phyloP scores from a whole-genome alignment of 2,888 invertebrate genomes.

The Mamestra brassicae region DNA sequence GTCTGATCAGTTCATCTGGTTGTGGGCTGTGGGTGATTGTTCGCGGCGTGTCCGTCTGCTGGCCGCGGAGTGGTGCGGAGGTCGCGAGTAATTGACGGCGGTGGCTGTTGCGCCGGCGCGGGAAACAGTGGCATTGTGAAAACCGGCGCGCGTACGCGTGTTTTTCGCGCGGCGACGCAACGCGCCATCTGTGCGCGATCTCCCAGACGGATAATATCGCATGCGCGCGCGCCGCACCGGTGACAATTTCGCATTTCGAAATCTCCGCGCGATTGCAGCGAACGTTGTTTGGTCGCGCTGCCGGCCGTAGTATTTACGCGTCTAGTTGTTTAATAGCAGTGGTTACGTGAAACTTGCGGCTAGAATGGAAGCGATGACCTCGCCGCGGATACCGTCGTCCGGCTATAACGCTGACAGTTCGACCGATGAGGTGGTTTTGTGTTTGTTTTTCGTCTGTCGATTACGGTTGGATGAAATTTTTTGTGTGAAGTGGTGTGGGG shows the following conservation, averaged over 20 bases:
- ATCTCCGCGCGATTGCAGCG: slow-evolving; percentile 78
- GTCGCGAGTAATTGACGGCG: slow-evolving; percentile 71
- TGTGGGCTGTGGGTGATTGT: slow-evolving; percentile 74
- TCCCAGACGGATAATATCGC: slow-evolving; percentile 66
- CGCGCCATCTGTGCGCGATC: slow-evolving; percentile 71
- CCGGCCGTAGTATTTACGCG: slow-evolving; percentile 70
- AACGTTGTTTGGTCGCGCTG: slow-evolving; percentile 74
- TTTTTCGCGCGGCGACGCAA: slow-evolving; percentile 73
- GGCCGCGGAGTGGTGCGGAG: slow-evolving; percentile 74
- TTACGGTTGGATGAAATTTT: slow-evolving; percentile 66
- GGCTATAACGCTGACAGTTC: slow-evolving; percentile 67
- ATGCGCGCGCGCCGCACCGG: slow-evolving; percentile 72
- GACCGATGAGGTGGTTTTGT: slow-evolving; percentile 83
- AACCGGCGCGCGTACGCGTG: slow-evolving; percentile 85
- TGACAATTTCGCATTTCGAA: slow-evolving; percentile 84
- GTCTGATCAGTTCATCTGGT: slow-evolving; percentile 69
- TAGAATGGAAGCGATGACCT: slow-evolving; percentile 85
- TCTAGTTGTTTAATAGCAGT: slow-evolving; percentile 73
- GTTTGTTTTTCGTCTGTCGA: slow-evolving; percentile 79
- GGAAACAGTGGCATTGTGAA: slow-evolving; percentile 86
- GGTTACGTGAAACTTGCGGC: slow-evolving; percentile 73
- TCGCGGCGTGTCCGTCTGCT: slow-evolving; percentile 65
- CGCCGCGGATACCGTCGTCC: slow-evolving; percentile 72
- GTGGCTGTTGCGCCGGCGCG: slow-evolving; percentile 65
- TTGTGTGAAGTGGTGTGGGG: slow-evolving; percentile 63